phyloP scores from a whole-genome alignment of 2,113 vertebrate species.

The Anguilla rostrata region DNA sequence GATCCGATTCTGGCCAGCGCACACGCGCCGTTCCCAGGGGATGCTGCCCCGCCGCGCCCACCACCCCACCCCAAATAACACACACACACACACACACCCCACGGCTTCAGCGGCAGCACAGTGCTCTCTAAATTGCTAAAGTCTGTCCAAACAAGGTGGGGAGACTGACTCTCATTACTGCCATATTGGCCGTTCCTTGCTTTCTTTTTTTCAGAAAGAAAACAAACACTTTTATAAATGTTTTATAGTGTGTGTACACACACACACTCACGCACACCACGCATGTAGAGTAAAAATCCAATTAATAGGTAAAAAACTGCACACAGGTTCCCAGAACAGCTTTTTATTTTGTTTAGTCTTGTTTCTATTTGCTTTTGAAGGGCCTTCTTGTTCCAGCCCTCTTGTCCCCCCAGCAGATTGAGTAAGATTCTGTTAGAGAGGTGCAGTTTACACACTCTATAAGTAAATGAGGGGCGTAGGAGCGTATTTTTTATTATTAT shows the following conservation, averaged over 20 bases:
- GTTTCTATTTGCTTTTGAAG: not conserved
- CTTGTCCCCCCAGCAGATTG: too few relatives aligned
- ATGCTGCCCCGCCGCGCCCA: slow-evolving; percentile 43
- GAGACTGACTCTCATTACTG: slow-evolving; percentile 55
- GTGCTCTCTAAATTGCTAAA: slow-evolving; percentile 41
- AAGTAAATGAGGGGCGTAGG: too few relatives aligned
- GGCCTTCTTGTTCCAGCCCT: too few relatives aligned
- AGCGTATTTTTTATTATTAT: too few relatives aligned
- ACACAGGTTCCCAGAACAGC: not conserved
- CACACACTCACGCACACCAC: not conserved
- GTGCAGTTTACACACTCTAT: too few relatives aligned
- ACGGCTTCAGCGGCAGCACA: not conserved
- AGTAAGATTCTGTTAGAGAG: not conserved
- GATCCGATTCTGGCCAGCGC: slow-evolving; percentile 58
- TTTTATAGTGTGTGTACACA: not conserved
- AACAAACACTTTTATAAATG: slow-evolving; percentile 7
- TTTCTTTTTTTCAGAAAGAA: slow-evolving; percentile 23
- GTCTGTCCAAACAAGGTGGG: slow-evolving; percentile 53
- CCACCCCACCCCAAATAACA: not conserved
- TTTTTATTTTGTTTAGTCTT: not conserved
- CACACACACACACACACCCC: not conserved
- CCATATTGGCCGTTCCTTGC: slow-evolving; percentile 44
- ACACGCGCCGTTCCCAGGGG: slow-evolving; percentile 58
- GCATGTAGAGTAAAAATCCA: not conserved
- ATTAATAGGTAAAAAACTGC: slow-evolving; percentile 14